Percentiles rank a stretch among this genome's conserved stretches.
phyloP scores from a whole-genome alignment of 2,113 vertebrate species.

The Muscicapa adusta region DNA sequence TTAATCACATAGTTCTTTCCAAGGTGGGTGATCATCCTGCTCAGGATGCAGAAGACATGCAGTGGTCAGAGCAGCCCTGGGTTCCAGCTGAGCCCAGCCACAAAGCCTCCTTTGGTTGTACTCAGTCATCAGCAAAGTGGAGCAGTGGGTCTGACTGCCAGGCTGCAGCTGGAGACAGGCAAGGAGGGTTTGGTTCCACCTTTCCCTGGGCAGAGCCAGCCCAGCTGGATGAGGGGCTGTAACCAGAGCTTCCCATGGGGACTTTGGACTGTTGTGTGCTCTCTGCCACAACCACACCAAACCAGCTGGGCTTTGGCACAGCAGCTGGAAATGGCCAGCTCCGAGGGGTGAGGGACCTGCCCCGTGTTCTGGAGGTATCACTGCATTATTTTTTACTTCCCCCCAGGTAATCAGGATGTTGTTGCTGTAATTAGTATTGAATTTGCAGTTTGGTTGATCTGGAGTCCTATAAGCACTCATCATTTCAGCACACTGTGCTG shows the following conservation, averaged over 20 bases:
- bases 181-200: neutral
- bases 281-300: neutral
- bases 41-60: neutral
- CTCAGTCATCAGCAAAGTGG: neutral
- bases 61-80: neutral
- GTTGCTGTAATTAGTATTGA: neutral
- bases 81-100: neutral
- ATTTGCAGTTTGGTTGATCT: neutral
- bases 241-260: neutral
- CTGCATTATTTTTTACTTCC: neutral
- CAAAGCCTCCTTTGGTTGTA: neutral
- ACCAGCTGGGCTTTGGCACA: neutral
- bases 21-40: neutral
- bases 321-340: neutral
- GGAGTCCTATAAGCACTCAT: neutral
- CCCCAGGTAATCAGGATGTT: neutral
- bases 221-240: neutral
- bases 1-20: neutral
- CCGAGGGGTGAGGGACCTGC: neutral
- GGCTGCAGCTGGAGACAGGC: neutral
- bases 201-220: neutral
- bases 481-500: neutral
- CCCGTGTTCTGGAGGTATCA: neutral
- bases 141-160: neutral
- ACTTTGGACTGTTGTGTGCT: neutral